Percentiles rank a stretch among this genome's conserved stretches.
Evolutionary conservation across 2,113 vertebrate species (phyloP).

Genomic region (Azemiops feae): DNA sequence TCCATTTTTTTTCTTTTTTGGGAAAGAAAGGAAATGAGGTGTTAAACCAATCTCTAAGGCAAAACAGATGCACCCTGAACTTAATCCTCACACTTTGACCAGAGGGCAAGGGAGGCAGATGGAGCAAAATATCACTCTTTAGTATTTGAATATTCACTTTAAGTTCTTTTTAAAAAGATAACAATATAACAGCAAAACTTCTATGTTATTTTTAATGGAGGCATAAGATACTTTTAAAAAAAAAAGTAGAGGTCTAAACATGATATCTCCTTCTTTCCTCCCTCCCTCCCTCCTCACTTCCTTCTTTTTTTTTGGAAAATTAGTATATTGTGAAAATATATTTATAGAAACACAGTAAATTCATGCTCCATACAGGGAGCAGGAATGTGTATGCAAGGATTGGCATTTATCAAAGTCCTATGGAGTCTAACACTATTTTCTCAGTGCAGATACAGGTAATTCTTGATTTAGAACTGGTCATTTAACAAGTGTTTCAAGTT

Average conservation of each 20-base stretch:
- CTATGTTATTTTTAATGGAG: not conserved
- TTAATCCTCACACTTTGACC: slow-evolving; percentile 32
- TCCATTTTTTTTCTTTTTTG: not conserved
- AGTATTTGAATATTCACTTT: slow-evolving; percentile 35
- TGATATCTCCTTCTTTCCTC: not conserved
- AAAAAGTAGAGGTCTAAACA: not conserved
- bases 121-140: slow-evolving; percentile 31
- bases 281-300: too few relatives aligned
- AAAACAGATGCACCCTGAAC: not conserved
- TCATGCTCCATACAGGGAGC: not conserved
- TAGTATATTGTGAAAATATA: not conserved
- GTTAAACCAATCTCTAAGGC: not conserved
- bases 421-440: not conserved
- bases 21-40: not conserved
- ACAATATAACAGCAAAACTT: slow-evolving; percentile 10
- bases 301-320: not conserved
- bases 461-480: not conserved
- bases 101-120: slow-evolving; percentile 14
- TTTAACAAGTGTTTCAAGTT: not conserved
- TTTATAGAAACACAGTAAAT: not conserved
- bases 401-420: not conserved
- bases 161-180: not conserved
- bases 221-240: not conserved
- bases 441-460: not conserved
- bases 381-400: not conserved